These are phyloP conservation scores for Drosophila picticornis DNA, from an alignment of 2,888 invertebrate species.

Conservation along the genomic window DNA sequence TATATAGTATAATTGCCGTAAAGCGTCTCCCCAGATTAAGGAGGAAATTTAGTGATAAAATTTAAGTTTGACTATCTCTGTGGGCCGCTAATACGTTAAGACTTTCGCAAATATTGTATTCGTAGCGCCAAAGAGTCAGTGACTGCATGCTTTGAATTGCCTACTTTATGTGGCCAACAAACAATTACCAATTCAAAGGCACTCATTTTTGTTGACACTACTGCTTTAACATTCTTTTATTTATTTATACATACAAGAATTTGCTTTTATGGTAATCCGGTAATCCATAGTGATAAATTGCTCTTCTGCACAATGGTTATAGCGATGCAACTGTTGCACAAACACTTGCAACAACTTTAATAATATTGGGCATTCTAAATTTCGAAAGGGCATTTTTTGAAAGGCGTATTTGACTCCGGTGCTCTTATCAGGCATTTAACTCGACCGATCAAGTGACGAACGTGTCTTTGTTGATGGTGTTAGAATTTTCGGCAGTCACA, in stretches of 20 bases:
- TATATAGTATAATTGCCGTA: slow-evolving; percentile 61
- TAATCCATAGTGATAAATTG: neutral
- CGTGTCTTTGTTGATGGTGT: slow-evolving; percentile 38
- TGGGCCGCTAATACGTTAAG: slow-evolving; percentile 25
- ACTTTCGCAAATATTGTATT: slow-evolving; percentile 42
- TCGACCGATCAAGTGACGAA: slow-evolving; percentile 39
- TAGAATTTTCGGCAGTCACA: slow-evolving; percentile 31
- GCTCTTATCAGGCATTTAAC: slow-evolving; percentile 73
- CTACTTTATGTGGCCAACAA: slow-evolving; percentile 7
- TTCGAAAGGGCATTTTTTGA: slow-evolving; percentile 20
- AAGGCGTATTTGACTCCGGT: slow-evolving; percentile 39
- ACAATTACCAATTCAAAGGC: neutral
- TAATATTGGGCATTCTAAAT: neutral
- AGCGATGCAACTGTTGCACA: neutral
- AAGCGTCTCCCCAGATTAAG: slow-evolving; percentile 47
- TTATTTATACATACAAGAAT: neutral
- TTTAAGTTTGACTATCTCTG: slow-evolving; percentile 55
- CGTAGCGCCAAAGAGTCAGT: slow-evolving; percentile 10
- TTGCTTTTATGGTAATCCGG: neutral
- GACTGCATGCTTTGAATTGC: slow-evolving; percentile 27
- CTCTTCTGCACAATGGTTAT: neutral
- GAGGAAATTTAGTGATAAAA: slow-evolving; percentile 51
- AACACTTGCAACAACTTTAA: neutral
- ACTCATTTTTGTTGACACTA: neutral
- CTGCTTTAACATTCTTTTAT: neutral